phyloP scores from a whole-genome alignment of 1,140 invertebrate species.

The Drosophila malerkotliana region DNA sequence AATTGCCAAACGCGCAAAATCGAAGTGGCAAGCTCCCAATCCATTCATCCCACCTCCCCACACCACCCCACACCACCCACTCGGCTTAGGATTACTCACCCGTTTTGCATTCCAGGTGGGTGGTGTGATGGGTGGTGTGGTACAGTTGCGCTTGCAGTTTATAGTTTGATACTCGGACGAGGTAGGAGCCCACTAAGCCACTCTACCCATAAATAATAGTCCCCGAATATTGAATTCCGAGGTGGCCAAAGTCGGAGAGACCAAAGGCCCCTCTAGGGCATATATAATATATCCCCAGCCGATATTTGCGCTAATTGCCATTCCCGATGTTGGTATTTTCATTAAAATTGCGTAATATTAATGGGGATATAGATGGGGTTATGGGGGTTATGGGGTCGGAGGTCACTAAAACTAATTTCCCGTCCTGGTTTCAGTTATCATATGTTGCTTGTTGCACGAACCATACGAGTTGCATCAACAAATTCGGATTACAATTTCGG shows the following conservation, averaged over 20 bases:
- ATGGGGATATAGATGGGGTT: conserved; percentile 33
- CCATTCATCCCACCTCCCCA: background rate
- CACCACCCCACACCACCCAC: conserved; percentile 20
- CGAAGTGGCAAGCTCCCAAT: conserved; percentile 58
- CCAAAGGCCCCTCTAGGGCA: background rate
- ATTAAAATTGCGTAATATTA: conserved; percentile 80
- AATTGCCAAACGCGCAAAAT: conserved; percentile 82
- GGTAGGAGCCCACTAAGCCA: conserved; percentile 22
- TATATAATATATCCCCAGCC: background rate
- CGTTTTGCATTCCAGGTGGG: conserved; percentile 46
- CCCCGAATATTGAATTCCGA: conserved; percentile 54
- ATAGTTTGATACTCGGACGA: conserved; percentile 38
- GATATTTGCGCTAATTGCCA: conserved; percentile 61
- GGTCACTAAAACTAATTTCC: conserved; percentile 67
- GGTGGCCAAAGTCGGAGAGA: conserved; percentile 13
- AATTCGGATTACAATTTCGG: conserved; percentile 40
- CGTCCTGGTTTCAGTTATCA: conserved; percentile 25
- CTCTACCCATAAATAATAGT: conserved; percentile 24
- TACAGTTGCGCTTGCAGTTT: conserved; percentile 71
- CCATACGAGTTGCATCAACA: conserved; percentile 25
- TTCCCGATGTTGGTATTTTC: conserved; percentile 57
- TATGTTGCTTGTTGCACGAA: conserved; percentile 2
- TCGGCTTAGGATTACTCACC: conserved; percentile 48
- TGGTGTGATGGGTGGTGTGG: conserved; percentile 21
- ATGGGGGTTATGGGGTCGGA: background rate